These are phyloP conservation scores for Oncorhynchus clarkii DNA, from an alignment of 2,113 vertebrate species.

Conservation along the genomic window DNA sequence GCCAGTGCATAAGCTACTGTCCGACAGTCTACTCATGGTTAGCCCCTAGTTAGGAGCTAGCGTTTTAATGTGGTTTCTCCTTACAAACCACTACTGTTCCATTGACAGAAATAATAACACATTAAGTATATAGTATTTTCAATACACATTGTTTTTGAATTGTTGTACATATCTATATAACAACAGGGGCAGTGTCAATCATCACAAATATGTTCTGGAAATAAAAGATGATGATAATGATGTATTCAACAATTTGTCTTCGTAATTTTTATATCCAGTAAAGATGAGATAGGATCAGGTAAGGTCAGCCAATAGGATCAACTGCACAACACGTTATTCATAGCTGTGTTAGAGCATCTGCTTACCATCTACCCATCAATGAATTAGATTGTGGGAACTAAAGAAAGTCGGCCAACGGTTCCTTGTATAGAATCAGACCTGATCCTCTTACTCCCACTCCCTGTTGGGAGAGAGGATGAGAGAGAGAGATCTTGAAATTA, in stretches of 20 bases:
- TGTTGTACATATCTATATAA: slow-evolving; percentile 63
- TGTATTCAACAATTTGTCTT: background rate
- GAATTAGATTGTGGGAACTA: background rate
- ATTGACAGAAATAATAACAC: background rate
- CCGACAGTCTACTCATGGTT: background rate
- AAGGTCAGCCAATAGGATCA: too few species aligned
- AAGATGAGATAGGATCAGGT: too few species aligned
- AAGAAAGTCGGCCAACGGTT: background rate
- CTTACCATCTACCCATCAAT: background rate
- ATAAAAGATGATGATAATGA: slow-evolving; percentile 26
- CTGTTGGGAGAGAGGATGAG: background rate
- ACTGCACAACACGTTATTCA: background rate
- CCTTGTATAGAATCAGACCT: background rate
- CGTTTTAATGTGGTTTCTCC: background rate
- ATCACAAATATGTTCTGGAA: slow-evolving; percentile 32
- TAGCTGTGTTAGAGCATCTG: background rate
- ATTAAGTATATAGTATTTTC: slow-evolving; percentile 28
- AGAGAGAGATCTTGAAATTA: slow-evolving; percentile 5
- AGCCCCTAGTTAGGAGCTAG: background rate
- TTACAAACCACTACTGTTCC: background rate
- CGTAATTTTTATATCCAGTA: background rate
- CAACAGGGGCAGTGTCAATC: slow-evolving; percentile 17
- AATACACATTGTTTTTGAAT: slow-evolving; percentile 44
- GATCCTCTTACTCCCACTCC: slow-evolving; percentile 2
- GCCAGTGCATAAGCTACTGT: too few species aligned